Evolutionary conservation across 1,140 invertebrate species (phyloP), one percentile per base, ranked within the genome.

Genomic region (Caenorhabditis latens): DNA sequence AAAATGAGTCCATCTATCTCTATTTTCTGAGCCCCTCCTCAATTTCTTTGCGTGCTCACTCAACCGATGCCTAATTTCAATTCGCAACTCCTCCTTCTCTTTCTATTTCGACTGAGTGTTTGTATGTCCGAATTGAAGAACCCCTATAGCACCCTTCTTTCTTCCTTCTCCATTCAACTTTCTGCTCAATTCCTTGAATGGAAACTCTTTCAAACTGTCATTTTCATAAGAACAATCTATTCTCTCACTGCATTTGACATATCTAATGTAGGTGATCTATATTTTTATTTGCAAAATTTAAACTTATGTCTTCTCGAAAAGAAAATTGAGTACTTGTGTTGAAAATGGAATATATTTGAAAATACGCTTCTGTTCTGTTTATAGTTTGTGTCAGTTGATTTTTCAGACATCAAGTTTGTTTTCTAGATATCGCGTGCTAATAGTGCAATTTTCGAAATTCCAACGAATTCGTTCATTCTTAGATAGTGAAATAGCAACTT

Each of bases 81-180:
- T 63, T 84, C 53, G 53, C 83, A 84, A 58, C 83, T 46, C 58
- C 53, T 84, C 83, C 55, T 63, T 84, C 83, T 58, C 55, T 8
- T 61, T 84, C 55, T 61, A 24, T 84, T 48, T 61, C 53, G 40
- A 61, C 83, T 46, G 53, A 61, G 58, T 84, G 58, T 79, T 79
- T 79, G 71, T 79, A 79, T 79, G 71, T 79, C 71, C 71, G 71
- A 79, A 79, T 79, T 79, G 71, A 79, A 53, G 71, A 79, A 79
- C 71, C 71, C 71, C 67, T 83, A 42, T 84, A 42, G 58, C 83
- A 61, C 55, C 21, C 58, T 24, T 84, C 58, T 16, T 61, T 43
- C 24, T 55, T 58, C 21, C 55, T 58, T 58, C 5, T 32, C 42
- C 53, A 21, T 46, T 21, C 21, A n/a, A 48, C 42, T 42, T 58